phyloP scores from a whole-genome alignment of 2,888 invertebrate species.

The Ophion ventricosus region DNA sequence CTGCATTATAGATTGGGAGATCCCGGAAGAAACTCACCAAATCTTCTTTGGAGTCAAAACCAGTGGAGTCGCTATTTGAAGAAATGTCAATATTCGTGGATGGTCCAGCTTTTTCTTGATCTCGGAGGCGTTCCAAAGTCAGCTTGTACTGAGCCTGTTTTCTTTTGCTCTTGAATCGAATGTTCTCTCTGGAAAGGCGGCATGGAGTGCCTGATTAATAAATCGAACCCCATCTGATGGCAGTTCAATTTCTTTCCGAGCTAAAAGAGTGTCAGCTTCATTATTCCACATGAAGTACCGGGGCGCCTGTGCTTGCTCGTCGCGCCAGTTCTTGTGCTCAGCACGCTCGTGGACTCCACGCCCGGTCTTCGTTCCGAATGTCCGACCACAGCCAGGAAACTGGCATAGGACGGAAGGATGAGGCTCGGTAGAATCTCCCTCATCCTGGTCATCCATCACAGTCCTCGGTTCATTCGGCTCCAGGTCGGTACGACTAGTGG shows the following conservation, averaged over 20 bases:
- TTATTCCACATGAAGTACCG: not conserved
- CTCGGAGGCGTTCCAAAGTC: not conserved
- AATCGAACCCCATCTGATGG: not conserved
- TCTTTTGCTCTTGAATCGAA: not conserved
- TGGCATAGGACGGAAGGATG: not conserved
- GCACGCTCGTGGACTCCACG: not conserved
- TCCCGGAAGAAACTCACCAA: not conserved
- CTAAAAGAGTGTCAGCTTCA: not conserved
- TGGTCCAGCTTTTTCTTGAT: not conserved
- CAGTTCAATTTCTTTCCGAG: not conserved
- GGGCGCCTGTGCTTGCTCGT: not conserved
- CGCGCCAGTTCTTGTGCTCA: not conserved
- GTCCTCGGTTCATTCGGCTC: not conserved
- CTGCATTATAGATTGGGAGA: not conserved
- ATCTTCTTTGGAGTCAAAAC: not conserved
- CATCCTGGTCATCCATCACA: not conserved
- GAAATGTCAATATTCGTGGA: not conserved
- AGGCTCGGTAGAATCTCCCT: not conserved
- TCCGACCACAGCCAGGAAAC: not conserved
- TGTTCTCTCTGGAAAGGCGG: not conserved
- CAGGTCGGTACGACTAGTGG: not conserved
- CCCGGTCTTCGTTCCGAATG: not conserved
- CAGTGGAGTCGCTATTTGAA: not conserved
- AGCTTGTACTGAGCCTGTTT: not conserved
- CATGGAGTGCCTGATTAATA: not conserved